Conservation (phyloP, 2,888 invertebrate species). For the Frankliniella fusca region DNA sequence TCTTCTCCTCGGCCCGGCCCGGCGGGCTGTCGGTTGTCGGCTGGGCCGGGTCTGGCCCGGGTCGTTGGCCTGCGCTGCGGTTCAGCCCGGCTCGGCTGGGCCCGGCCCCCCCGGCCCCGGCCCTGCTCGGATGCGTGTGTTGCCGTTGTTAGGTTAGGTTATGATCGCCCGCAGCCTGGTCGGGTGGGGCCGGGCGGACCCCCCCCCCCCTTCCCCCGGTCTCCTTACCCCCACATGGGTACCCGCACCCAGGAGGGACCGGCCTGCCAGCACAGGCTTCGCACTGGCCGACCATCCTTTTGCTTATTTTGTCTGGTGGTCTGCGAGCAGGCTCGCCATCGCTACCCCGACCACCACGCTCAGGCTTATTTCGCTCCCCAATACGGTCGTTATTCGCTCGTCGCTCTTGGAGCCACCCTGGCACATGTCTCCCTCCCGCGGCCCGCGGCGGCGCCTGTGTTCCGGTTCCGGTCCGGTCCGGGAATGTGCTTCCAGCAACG, state of each 20-base stretch:
- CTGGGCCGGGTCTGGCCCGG: background rate
- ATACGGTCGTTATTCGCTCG: background rate
- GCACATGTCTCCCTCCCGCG: no score
- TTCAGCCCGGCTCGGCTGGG: background rate
- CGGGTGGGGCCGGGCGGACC: background rate
- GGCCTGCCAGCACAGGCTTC: no score
- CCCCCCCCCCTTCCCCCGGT: background rate
- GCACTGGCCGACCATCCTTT: background rate
- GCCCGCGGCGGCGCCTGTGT: no score
- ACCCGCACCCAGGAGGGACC: no score
- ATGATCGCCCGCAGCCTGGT: background rate
- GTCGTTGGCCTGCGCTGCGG: background rate
- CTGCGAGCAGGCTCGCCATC: background rate
- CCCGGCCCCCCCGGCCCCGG: background rate
- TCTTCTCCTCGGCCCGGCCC: background rate
- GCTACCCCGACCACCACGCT: no score
- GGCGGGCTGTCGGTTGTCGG: background rate
- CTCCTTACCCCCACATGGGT: background rate
- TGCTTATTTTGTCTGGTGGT: no score
- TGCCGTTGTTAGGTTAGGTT: conserved; percentile 24
- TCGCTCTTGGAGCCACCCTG: background rate
- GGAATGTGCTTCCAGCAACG: no score
- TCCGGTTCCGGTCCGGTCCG: no score
- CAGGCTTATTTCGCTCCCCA: background rate
- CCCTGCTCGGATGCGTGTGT: conserved; percentile 18